Evolutionary conservation across 2,113 vertebrate genomes (phyloP).

Genomic region (Notothenia rossii): DNA sequence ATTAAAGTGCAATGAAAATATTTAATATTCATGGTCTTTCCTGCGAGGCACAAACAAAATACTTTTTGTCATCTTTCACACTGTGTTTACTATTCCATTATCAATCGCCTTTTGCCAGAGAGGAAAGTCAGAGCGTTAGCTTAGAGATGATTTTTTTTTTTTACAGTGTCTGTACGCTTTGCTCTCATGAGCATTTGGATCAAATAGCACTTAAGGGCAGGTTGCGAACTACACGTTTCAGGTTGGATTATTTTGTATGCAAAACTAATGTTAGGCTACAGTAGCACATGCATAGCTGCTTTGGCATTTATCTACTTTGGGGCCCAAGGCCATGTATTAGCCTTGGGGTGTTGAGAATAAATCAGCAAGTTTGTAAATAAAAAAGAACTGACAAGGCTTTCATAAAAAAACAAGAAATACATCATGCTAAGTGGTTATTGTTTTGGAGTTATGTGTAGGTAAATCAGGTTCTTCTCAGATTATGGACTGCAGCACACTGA

Average conservation of each 20-base stretch:
- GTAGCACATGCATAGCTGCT: slow-evolving; percentile 29
- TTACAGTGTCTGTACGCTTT: slow-evolving; percentile 8
- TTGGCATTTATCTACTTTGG: slow-evolving; percentile 45
- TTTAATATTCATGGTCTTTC: slow-evolving; percentile 19
- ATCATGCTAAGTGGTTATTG: slow-evolving; percentile 9
- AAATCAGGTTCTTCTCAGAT: background rate
- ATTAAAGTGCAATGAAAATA: background rate
- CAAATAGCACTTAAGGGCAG: slow-evolving; percentile 48
- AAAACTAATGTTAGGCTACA: slow-evolving; percentile 40
- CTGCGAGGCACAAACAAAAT: slow-evolving; percentile 17
- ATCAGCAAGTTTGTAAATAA: slow-evolving; percentile 45
- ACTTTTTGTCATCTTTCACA: slow-evolving; percentile 34
- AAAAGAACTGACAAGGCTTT: slow-evolving; percentile 24
- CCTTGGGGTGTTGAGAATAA: slow-evolving; percentile 28
- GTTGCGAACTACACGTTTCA: slow-evolving; percentile 64
- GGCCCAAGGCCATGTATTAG: slow-evolving; percentile 31
- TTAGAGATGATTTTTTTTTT: background rate
- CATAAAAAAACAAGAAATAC: slow-evolving; percentile 10
- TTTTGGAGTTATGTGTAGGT: background rate
- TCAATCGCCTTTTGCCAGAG: slow-evolving; percentile 26
- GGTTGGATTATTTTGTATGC: slow-evolving; percentile 57
- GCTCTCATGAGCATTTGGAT: slow-evolving; percentile 50
- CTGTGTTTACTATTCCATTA: slow-evolving; percentile 21
- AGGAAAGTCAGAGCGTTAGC: background rate
- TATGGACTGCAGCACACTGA: background rate